Evolutionary conservation across 37 sponge, comb jelly and placozoan species (phyloP).

Genomic region (Agelas oroides): DNA sequence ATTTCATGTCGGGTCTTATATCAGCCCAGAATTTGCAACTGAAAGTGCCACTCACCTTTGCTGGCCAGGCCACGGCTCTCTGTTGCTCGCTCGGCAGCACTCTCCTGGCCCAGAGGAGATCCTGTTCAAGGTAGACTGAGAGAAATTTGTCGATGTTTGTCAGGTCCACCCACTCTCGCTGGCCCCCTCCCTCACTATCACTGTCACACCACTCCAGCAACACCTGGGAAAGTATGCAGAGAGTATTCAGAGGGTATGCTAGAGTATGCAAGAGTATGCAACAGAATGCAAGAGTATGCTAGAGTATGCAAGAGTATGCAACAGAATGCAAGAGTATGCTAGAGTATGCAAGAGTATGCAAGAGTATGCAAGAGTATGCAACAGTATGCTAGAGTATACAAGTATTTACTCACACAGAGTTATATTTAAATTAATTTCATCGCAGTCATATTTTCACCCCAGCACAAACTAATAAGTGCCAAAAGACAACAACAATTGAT

Average conservation of each 20-base stretch:
- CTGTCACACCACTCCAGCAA: conserved; percentile 64
- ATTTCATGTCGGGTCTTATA: too few relatives aligned
- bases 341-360: too few relatives aligned
- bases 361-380: too few relatives aligned
- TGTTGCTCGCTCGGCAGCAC: conserved; percentile 38
- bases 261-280: not conserved
- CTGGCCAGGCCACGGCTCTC: conserved; percentile 82
- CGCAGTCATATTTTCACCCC: too few relatives aligned
- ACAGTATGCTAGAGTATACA: too few relatives aligned
- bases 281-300: not conserved
- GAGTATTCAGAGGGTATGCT: not conserved
- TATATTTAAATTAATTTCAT: too few relatives aligned
- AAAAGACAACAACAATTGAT: too few relatives aligned
- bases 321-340: too few relatives aligned
- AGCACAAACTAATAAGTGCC: too few relatives aligned
- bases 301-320: not conserved
- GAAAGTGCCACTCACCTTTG: conserved; percentile 46
- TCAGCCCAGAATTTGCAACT: too few relatives aligned
- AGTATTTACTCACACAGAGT: too few relatives aligned
- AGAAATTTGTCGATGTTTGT: conserved; percentile 19
- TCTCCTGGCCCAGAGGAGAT: conserved; percentile 79
- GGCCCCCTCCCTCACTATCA: conserved; percentile 16
- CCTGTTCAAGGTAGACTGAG: conserved; percentile 67
- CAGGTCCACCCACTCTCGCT: conserved; percentile 62
- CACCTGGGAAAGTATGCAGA: conserved; percentile 32